Conservation (phyloP, 2,888 invertebrate genomes). For the Crepidodera aurea region DNA sequence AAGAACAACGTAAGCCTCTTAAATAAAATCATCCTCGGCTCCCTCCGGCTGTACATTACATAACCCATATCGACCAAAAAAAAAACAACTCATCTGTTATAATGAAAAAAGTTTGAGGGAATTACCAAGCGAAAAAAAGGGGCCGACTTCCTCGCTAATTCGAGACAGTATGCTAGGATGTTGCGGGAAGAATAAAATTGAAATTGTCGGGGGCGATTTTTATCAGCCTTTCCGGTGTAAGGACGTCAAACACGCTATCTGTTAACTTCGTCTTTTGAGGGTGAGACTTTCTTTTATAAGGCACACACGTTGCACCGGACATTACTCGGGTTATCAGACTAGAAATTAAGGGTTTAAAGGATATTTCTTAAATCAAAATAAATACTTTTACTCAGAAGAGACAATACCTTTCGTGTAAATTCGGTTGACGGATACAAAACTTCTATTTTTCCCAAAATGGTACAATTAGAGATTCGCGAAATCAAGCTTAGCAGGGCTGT, state of each 20-base stretch:
- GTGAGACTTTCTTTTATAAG: constrained; percentile 31
- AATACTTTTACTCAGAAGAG: no score
- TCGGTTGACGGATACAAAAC: no score
- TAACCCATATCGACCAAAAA: neutral
- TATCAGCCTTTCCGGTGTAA: constrained; percentile 29
- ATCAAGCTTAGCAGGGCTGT: no score
- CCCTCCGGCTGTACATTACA: neutral
- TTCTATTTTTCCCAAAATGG: no score
- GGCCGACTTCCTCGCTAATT: constrained; percentile 28
- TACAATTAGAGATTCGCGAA: no score
- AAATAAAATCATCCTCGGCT: neutral
- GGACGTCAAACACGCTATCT: constrained; percentile 30
- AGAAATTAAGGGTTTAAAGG: no score
- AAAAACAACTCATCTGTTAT: constrained; percentile 20
- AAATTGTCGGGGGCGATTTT: constrained; percentile 32
- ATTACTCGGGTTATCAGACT: neutral
- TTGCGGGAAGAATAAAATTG: constrained; percentile 33
- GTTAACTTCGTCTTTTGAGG: constrained; percentile 25
- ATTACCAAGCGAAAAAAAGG: constrained; percentile 6
- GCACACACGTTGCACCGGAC: constrained; percentile 5
- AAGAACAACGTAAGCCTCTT: neutral
- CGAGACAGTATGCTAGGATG: constrained; percentile 26
- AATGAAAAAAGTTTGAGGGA: constrained; percentile 36
- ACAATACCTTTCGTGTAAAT: no score
- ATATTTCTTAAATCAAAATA: no score